Evolutionary conservation across 2,797 vertebrate species (phyloP).

Genomic region (Meda fulgida): DNA sequence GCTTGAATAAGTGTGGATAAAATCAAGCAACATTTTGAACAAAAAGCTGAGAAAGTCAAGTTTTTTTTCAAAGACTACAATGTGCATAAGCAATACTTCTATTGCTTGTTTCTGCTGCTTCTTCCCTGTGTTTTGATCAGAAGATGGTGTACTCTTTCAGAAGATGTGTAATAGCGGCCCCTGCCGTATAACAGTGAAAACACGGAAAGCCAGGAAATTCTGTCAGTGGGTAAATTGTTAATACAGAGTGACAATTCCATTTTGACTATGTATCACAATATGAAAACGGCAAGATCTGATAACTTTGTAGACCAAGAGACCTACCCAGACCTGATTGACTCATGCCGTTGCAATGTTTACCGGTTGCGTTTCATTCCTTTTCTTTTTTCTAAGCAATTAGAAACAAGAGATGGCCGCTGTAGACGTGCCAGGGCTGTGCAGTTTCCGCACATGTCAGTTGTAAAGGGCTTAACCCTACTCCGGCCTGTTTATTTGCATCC

Average conservation of each 20-base stretch:
- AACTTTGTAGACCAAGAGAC: conserved; percentile 8
- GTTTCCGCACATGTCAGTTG: conserved; percentile 46
- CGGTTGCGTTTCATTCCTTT: conserved; percentile 33
- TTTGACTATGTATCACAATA: neutral
- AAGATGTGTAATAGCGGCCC: neutral
- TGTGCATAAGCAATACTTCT: neutral
- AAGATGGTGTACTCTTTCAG: neutral
- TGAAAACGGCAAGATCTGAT: neutral
- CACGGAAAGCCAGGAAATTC: neutral
- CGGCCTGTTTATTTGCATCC: conserved; percentile 75
- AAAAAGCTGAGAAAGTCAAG: neutral
- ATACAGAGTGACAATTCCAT: neutral
- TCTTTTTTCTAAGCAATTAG: conserved; percentile 34
- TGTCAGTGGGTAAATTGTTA: neutral
- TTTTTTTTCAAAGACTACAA: neutral
- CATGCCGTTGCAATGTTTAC: conserved; percentile 21
- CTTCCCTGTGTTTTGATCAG: neutral
- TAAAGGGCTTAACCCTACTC: conserved; percentile 78
- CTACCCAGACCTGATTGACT: conserved; percentile 42
- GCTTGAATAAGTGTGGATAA: neutral
- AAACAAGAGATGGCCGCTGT: conserved; percentile 28
- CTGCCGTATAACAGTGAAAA: neutral
- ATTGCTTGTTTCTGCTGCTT: neutral
- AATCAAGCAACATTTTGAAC: neutral
- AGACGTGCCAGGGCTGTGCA: conserved; percentile 28